These are phyloP conservation scores for Philhelius pedissequus DNA, from an alignment of 2,888 invertebrate genomes.

Conservation along the genomic window DNA sequence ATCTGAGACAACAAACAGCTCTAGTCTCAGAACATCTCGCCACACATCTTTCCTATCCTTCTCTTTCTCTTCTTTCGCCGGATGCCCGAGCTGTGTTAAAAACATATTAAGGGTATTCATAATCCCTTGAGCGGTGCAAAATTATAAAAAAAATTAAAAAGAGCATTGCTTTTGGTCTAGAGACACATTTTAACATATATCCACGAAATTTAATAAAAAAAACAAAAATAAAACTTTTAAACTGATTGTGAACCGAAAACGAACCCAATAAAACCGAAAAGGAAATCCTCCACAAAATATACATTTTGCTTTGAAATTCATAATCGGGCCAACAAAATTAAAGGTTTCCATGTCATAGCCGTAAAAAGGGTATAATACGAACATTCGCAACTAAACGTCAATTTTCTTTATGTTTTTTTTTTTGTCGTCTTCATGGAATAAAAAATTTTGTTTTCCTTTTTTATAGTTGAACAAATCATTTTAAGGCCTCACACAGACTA, in stretches of 20 bases:
- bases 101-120: too few species aligned
- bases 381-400: neutral
- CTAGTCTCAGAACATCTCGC: too few species aligned
- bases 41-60: too few species aligned
- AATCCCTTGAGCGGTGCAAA: too few species aligned
- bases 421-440: neutral
- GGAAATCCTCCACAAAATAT: neutral
- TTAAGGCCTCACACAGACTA: neutral
- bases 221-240: too few species aligned
- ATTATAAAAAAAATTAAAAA: too few species aligned
- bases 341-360: neutral
- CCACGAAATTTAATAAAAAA: too few species aligned
- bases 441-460: neutral
- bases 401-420: slow-evolving; percentile 4
- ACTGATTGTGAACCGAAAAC: neutral
- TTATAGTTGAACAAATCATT: slow-evolving; percentile 3
- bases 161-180: too few species aligned
- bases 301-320: neutral
- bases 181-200: too few species aligned
- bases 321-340: neutral
- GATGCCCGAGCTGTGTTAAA: too few species aligned
- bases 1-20: too few species aligned
- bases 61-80: too few species aligned
- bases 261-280: neutral
- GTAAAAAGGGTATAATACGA: neutral